Percentiles rank a stretch among this genome's conserved stretches.
phyloP scores from a whole-genome alignment of 2,888 invertebrate genomes.

The Parnassius smintheus region DNA sequence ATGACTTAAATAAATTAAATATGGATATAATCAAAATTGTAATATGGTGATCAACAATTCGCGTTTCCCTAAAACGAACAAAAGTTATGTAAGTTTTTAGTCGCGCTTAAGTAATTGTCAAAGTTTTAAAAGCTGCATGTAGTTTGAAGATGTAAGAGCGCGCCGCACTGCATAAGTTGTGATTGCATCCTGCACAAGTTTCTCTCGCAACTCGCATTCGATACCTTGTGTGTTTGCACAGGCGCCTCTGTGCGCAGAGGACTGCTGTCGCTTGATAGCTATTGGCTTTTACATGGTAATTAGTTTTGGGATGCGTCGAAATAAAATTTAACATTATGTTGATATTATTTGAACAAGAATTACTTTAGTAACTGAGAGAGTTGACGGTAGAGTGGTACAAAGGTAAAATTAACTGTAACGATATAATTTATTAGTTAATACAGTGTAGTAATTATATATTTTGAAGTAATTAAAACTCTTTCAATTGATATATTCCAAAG shows the following conservation, averaged over 20 bases:
- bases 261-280: conserved; percentile 39
- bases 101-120: conserved; percentile 23
- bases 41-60: background rate
- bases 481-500: too few species aligned
- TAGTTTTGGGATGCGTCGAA: background rate
- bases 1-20: too few species aligned
- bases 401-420: too few species aligned
- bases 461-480: too few species aligned
- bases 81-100: conserved; percentile 22
- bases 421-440: too few species aligned
- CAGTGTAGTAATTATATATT: too few species aligned
- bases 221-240: conserved; percentile 66
- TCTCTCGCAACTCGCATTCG: conserved; percentile 41
- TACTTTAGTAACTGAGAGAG: too few species aligned
- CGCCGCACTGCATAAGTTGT: conserved; percentile 55
- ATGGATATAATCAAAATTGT: too few species aligned
- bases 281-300: conserved; percentile 1
- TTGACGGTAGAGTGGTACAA: too few species aligned
- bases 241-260: conserved; percentile 51
- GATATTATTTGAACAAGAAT: too few species aligned
- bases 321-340: background rate
- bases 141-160: conserved; percentile 29
- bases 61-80: background rate
- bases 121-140: conserved; percentile 16
- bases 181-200: conserved; percentile 69